Conservation (phyloP, 2,113 vertebrate genomes). For the Mastomys natalensis region DNA sequence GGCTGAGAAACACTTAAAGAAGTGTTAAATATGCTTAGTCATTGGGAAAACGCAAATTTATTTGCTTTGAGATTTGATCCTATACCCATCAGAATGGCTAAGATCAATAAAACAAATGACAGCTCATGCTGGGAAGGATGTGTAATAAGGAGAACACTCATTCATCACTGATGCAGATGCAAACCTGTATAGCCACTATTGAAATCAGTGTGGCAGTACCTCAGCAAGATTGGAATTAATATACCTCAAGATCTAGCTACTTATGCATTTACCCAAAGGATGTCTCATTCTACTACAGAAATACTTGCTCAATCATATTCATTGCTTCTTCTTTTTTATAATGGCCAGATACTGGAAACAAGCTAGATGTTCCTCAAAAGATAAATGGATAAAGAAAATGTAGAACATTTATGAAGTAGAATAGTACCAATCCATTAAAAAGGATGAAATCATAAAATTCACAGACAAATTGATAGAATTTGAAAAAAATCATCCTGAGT, state of each 20-base stretch:
- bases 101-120: not conserved
- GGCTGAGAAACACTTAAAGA: not conserved
- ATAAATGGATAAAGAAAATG: not conserved
- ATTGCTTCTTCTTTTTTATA: not conserved
- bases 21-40: not conserved
- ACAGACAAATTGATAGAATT: not conserved
- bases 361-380: not conserved
- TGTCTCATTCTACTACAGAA: not conserved
- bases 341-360: not conserved
- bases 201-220: not conserved
- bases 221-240: not conserved
- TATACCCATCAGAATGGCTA: not conserved
- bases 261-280: not conserved
- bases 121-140: not conserved
- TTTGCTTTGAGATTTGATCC: not conserved
- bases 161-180: not conserved
- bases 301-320: not conserved
- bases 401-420: not conserved
- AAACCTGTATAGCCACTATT: no score
- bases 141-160: not conserved
- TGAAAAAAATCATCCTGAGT: not conserved
- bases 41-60: not conserved
- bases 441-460: not conserved
- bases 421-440: not conserved
- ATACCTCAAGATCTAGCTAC: not conserved